phyloP scores from a whole-genome alignment of 2,113 vertebrate genomes.

The Crocuta crocuta region DNA sequence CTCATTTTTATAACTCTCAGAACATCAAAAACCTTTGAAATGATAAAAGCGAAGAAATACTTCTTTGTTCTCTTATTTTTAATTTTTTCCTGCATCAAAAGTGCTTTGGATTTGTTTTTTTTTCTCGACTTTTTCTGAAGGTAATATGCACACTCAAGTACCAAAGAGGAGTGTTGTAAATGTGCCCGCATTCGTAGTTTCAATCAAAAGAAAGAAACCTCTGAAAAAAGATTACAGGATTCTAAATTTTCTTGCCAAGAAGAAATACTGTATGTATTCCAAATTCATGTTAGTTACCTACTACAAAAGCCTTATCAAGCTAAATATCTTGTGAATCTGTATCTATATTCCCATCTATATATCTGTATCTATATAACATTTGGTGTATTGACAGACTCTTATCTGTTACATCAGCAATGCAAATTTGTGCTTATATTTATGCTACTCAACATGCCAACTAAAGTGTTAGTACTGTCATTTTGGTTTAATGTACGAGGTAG shows the following conservation, averaged over 20 bases:
- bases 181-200: background rate
- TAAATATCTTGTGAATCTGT: background rate
- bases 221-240: background rate
- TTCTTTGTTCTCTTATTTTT: background rate
- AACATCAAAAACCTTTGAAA: constrained; percentile 52
- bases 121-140: constrained; percentile 46
- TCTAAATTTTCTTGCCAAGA: constrained; percentile 11
- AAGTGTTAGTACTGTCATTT: background rate
- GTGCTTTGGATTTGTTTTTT: constrained; percentile 37
- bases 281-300: background rate
- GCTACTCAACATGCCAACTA: background rate
- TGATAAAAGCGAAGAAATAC: constrained; percentile 19
- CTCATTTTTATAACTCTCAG: constrained; percentile 39
- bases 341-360: background rate
- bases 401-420: constrained; percentile 36
- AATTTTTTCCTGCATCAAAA: background rate
- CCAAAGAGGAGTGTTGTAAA: constrained; percentile 22
- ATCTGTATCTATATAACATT: background rate
- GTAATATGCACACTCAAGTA: rapidly evolving
- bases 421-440: constrained; percentile 46
- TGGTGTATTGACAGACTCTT: background rate
- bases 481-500: background rate
- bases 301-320: constrained; percentile 13
- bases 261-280: constrained; percentile 12
- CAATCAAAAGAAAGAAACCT: background rate